These are phyloP conservation scores for Calyptommatus sinebrachiatus DNA, from an alignment of 2,113 vertebrate species.

Conservation along the genomic window DNA sequence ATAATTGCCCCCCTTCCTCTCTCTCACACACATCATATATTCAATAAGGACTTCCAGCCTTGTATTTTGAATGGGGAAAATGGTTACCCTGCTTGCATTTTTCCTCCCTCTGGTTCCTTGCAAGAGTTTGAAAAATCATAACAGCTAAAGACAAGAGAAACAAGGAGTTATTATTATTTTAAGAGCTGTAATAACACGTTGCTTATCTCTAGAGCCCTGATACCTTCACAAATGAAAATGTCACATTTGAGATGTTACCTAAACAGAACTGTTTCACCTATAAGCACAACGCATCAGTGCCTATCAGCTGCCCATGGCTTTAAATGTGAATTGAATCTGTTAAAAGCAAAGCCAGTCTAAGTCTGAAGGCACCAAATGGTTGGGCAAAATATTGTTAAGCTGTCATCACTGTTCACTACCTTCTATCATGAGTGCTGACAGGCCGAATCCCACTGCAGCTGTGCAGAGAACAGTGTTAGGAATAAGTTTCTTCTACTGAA, in stretches of 20 bases:
- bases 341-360: conserved; percentile 12
- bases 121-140: background rate
- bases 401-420: conserved; percentile 4
- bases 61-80: background rate
- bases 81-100: no score
- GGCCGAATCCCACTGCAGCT: conserved; percentile 21
- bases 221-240: background rate
- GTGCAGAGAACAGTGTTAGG: conserved; percentile 2
- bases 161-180: background rate
- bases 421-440: conserved; percentile 28
- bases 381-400: conserved; percentile 17
- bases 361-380: conserved; percentile 7
- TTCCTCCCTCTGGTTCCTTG: background rate
- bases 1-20: background rate
- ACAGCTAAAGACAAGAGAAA: background rate
- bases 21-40: background rate
- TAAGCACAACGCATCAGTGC: background rate
- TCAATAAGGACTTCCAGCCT: background rate
- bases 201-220: background rate
- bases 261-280: background rate
- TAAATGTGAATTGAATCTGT: background rate
- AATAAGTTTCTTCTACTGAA: conserved; percentile 15
- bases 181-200: background rate
- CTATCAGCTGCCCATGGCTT: background rate
- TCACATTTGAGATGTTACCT: background rate